These are phyloP conservation scores for Drosophila neocordata DNA, from an alignment of 1,140 invertebrate genomes.

Conservation along the genomic window DNA sequence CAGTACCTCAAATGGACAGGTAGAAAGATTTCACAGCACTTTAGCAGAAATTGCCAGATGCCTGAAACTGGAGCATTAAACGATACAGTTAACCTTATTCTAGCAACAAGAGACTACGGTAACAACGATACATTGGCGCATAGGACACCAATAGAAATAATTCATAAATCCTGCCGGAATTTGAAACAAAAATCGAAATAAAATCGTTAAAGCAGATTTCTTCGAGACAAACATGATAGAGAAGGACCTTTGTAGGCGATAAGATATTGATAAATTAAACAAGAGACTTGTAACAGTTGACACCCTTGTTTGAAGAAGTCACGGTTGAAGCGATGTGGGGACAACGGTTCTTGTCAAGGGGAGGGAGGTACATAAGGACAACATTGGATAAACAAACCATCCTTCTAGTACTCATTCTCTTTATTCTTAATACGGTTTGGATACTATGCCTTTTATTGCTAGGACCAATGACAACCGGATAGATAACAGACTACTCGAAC, in stretches of 20 bases:
- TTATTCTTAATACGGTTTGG: neutral
- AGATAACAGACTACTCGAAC: neutral
- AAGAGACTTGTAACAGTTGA: conserved; percentile 9
- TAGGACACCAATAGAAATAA: conserved; percentile 2
- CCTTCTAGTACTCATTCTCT: neutral
- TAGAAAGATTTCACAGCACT: neutral
- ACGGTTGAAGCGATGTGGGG: no score
- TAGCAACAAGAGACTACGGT: conserved; percentile 1
- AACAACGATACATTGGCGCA: neutral
- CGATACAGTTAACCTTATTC: neutral
- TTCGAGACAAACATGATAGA: neutral
- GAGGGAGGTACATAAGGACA: neutral
- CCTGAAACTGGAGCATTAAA: neutral
- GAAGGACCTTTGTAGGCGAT: conserved; percentile 1
- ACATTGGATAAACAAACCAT: conserved; percentile 2
- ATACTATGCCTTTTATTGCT: neutral
- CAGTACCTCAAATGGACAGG: neutral
- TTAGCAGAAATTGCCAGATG: neutral
- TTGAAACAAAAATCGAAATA: neutral
- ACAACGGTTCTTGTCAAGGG: neutral
- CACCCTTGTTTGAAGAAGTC: no score
- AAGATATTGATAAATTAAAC: neutral
- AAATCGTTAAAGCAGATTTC: neutral
- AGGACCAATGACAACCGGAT: neutral
- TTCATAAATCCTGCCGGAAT: neutral